Evolutionary conservation across 2,888 invertebrate species (phyloP).

Genomic region (Ligdia adustata): DNA sequence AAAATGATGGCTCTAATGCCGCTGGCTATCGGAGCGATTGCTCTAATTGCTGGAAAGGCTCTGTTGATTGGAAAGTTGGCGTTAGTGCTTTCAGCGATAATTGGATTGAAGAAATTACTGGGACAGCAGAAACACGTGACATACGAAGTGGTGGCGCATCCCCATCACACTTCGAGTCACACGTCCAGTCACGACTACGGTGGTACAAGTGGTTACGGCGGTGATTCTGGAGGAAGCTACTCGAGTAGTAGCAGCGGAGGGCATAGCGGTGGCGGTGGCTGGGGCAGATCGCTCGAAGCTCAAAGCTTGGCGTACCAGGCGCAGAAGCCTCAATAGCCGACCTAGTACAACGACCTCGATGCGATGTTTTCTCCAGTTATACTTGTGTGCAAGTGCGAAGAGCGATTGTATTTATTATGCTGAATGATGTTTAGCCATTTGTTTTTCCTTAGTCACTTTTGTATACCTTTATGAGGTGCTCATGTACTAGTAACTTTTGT

Average conservation of each 20-base stretch:
- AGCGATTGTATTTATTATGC: conserved; percentile 60
- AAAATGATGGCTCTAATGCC: conserved; percentile 92
- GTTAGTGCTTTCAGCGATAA: conserved; percentile 91
- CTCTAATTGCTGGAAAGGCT: conserved; percentile 93
- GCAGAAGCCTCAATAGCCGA: conserved; percentile 86
- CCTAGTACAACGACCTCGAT: conserved; percentile 67
- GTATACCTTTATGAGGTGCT: conserved; percentile 46
- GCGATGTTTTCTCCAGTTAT: conserved; percentile 69
- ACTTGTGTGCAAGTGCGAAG: conserved; percentile 60
- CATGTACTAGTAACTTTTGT: conserved; percentile 36
- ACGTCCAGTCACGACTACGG: conserved; percentile 87
- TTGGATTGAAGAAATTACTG: conserved; percentile 92
- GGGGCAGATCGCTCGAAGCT: conserved; percentile 91
- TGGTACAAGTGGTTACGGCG: conserved; percentile 86
- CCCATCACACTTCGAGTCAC: conserved; percentile 89
- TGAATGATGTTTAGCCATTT: conserved; percentile 51
- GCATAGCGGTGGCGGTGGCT: conserved; percentile 83
- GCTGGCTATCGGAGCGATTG: conserved; percentile 91
- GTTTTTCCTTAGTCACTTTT: conserved; percentile 40
- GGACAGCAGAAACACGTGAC: conserved; percentile 94
- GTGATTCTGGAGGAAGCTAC: conserved; percentile 83
- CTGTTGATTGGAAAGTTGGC: conserved; percentile 93
- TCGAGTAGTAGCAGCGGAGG: conserved; percentile 72
- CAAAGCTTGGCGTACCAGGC: conserved; percentile 92
- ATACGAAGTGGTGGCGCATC: conserved; percentile 94